Conservation (phyloP, 2,888 invertebrate genomes). For the Scaptomyza cyrtandrae region DNA sequence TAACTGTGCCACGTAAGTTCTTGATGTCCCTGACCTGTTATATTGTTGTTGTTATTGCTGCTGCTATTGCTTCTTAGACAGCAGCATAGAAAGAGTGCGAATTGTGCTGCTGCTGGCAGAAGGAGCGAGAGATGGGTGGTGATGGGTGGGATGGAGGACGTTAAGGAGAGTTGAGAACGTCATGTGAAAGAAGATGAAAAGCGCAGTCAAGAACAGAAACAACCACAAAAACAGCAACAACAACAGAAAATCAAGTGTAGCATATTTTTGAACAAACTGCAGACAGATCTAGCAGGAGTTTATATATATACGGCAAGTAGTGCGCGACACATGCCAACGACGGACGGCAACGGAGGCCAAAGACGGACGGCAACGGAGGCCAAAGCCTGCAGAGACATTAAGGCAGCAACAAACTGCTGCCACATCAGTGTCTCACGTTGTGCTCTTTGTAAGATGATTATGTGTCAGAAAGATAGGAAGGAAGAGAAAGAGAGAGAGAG, state of each 20-base stretch:
- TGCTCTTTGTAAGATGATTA: constrained; percentile 52
- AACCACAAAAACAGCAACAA: background rate
- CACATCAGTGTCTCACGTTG: constrained; percentile 16
- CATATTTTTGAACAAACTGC: constrained; percentile 43
- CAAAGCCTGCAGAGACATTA: constrained; percentile 49
- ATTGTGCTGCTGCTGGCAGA: constrained; percentile 8
- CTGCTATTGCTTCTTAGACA: constrained; percentile 30
- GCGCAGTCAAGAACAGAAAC: constrained; percentile 20
- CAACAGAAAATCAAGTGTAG: constrained; percentile 52
- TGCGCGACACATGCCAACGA: constrained; percentile 36
- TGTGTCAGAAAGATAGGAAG: constrained; percentile 54
- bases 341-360: constrained; percentile 31
- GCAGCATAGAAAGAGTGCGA: constrained; percentile 5
- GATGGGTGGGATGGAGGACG: background rate
- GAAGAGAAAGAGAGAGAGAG: background rate
- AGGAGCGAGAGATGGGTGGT: background rate
- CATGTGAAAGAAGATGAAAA: constrained; percentile 12
- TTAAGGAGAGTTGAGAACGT: constrained; percentile 10
- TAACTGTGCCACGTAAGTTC: constrained; percentile 1
- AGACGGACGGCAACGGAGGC: constrained; percentile 29
- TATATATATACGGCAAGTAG: constrained; percentile 21
- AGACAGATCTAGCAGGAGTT: constrained; percentile 10
- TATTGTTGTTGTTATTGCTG: too few relatives aligned
- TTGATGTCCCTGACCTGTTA: constrained; percentile 39
- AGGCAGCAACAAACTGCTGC: constrained; percentile 38